Percentiles rank a stretch among this genome's conserved stretches.
Evolutionary conservation across 2,888 invertebrate species (phyloP).

Genomic region (Tenthredo amoena): DNA sequence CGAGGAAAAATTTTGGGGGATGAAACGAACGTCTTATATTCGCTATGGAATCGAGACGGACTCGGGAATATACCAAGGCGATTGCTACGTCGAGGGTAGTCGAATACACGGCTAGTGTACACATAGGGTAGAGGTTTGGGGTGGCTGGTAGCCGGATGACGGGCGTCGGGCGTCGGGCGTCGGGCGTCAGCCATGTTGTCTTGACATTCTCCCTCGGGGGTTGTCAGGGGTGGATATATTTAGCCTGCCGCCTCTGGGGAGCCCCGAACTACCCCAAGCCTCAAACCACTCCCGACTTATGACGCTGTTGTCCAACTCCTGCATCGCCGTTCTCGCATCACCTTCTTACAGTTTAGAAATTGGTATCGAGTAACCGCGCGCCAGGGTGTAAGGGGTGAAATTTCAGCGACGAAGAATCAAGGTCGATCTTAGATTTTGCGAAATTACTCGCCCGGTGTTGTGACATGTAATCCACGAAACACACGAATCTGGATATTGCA

Average conservation of each 20-base stretch:
- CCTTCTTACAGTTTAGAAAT: constrained; percentile 44
- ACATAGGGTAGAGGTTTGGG: constrained; percentile 61
- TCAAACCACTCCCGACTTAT: constrained; percentile 75
- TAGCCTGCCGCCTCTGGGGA: constrained; percentile 77
- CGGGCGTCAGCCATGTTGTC: constrained; percentile 78
- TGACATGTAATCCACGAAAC: no score
- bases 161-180: constrained; percentile 65
- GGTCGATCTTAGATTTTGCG: not conserved
- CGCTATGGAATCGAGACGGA: not conserved
- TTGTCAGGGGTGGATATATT: constrained; percentile 77
- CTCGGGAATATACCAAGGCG: not conserved
- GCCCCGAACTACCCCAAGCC: constrained; percentile 65
- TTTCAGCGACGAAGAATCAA: not conserved
- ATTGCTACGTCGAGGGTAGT: constrained; percentile 59
- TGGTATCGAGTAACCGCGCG: constrained; percentile 11
- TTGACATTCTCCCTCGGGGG: constrained; percentile 77
- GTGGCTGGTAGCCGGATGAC: constrained; percentile 72
- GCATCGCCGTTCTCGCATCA: constrained; percentile 1
- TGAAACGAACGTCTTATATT: not conserved
- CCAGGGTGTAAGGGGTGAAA: not conserved
- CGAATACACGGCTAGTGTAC: constrained; percentile 72
- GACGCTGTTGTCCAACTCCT: constrained; percentile 74
- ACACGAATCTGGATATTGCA: not conserved
- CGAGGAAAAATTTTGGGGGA: no score
- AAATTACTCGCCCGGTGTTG: not conserved